These are phyloP conservation scores for Vanessa tameamea DNA, from an alignment of 1,140 invertebrate species.

Conservation along the genomic window DNA sequence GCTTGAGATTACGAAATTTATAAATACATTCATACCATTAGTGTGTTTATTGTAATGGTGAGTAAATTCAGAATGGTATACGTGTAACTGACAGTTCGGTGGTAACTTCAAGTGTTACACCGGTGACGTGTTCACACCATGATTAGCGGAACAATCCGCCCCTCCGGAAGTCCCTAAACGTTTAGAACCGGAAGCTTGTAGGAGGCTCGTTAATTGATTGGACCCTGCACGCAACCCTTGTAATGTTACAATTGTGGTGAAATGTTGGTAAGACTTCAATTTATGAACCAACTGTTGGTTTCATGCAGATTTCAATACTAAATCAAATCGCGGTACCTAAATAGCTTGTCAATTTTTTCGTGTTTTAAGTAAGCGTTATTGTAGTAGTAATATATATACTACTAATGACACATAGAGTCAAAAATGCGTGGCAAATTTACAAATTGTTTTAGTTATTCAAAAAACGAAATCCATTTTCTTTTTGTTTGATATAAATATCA, in stretches of 20 bases:
- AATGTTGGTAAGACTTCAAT: slow-evolving; percentile 49
- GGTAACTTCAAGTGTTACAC: slow-evolving; percentile 13
- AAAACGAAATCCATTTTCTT: too few relatives aligned
- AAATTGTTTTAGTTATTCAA: too few relatives aligned
- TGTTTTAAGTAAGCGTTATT: too few relatives aligned
- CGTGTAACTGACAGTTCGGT: neutral
- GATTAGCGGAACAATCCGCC: slow-evolving; percentile 57
- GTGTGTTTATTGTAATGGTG: neutral
- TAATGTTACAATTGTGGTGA: slow-evolving; percentile 49
- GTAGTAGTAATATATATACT: too few relatives aligned
- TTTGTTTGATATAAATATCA: too few relatives aligned
- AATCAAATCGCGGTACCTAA: neutral
- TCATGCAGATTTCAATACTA: slow-evolving; percentile 9
- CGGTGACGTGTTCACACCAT: slow-evolving; percentile 59
- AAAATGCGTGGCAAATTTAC: too few relatives aligned
- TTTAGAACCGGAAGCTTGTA: slow-evolving; percentile 73
- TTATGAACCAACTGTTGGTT: slow-evolving; percentile 51
- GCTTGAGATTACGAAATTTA: too few relatives aligned
- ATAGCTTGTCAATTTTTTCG: too few relatives aligned
- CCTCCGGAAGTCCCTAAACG: slow-evolving; percentile 76
- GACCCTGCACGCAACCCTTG: slow-evolving; percentile 63
- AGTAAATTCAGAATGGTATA: neutral
- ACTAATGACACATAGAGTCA: too few relatives aligned
- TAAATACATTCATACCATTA: too few relatives aligned
- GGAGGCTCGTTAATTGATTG: slow-evolving; percentile 76